Percentiles rank a stretch among this genome's conserved stretches.
Evolutionary conservation across 2,797 vertebrate genomes (phyloP).

Genomic region (Florisuga fusca): DNA sequence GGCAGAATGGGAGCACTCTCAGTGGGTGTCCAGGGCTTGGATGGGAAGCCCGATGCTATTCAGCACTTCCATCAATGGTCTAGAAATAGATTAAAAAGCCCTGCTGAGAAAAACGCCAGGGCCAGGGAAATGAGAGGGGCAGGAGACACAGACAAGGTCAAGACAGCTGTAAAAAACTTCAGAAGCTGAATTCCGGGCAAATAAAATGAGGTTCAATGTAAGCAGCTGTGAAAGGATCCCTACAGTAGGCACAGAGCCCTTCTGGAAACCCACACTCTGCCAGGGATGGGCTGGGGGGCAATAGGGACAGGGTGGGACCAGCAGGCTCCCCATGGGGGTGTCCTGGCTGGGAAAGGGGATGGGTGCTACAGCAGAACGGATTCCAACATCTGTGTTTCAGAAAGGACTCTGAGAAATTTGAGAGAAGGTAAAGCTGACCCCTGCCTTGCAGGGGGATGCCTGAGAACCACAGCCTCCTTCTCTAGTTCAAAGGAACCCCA

Average conservation of each 20-base stretch:
- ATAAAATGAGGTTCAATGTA: not conserved
- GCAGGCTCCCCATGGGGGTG: fast-evolving
- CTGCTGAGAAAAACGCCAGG: constrained; percentile 40
- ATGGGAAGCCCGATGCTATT: constrained; percentile 60
- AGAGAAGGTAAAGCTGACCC: not conserved
- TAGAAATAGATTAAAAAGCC: constrained; percentile 71
- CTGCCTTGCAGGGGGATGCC: not conserved
- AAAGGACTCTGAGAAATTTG: not conserved
- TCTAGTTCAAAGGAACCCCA: constrained; percentile 15
- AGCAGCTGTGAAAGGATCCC: constrained; percentile 14
- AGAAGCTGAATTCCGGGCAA: not conserved
- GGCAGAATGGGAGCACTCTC: constrained; percentile 35
- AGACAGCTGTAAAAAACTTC: constrained; percentile 63
- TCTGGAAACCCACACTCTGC: not conserved
- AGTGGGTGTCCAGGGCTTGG: constrained; percentile 45
- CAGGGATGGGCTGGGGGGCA: not conserved
- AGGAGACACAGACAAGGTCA: constrained; percentile 59
- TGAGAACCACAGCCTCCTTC: not conserved
- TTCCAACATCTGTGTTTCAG: not conserved
- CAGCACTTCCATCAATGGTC: constrained; percentile 57
- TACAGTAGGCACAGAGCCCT: not conserved
- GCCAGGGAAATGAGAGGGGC: constrained; percentile 53
- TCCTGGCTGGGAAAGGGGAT: fast-evolving
- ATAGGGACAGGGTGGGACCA: not conserved
- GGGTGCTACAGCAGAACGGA: not conserved